These are phyloP conservation scores for Sanderia malayensis DNA, from an alignment of 30 jellyfish, hydroid and myxozoan genomes.

Conservation along the genomic window DNA sequence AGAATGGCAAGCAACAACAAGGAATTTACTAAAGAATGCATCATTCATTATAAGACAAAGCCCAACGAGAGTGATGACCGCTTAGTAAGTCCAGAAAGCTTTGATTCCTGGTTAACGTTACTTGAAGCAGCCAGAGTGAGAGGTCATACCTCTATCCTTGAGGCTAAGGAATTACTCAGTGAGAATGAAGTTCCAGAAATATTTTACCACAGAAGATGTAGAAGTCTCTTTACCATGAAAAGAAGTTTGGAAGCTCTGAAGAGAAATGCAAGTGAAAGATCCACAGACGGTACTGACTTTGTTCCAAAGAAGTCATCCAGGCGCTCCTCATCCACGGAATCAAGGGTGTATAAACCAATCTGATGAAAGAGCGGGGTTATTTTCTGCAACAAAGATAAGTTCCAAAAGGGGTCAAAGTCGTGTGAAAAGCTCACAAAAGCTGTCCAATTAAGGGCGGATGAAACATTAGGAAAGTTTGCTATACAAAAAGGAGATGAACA, in stretches of 20 bases:
- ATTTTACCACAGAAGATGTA: constrained; percentile 15
- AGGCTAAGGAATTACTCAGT: constrained; percentile 9
- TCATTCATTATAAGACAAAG: constrained; percentile 11
- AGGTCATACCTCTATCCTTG: constrained; percentile 19
- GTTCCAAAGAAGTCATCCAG: constrained; percentile 10
- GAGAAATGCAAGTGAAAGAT: constrained; percentile 12
- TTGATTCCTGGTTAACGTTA: constrained; percentile 15
- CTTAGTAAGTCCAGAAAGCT: constrained; percentile 1
- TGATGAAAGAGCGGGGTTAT: no score
- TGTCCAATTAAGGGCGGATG: constrained; percentile 17
- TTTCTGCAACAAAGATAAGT: constrained; percentile 13
- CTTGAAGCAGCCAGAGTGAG: constrained; percentile 18
- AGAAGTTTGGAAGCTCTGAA: constrained; percentile 14
- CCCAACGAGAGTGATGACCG: constrained; percentile 14
- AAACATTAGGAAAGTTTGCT: constrained; percentile 10
- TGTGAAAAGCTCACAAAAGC: constrained; percentile 9
- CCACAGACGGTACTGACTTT: constrained; percentile 16
- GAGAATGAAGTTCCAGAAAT: constrained; percentile 5
- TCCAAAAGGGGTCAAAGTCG: constrained; percentile 13
- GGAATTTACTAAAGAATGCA: constrained; percentile 13
- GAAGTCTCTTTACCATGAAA: constrained; percentile 18
- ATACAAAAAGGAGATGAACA: constrained; percentile 15
- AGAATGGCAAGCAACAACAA: constrained; percentile 14
- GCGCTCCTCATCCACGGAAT: constrained; percentile 23
- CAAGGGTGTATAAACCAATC: constrained; percentile 26